These are phyloP conservation scores for Sorex maritimensis DNA, from an alignment of 2,797 vertebrate genomes.

Conservation along the genomic window DNA sequence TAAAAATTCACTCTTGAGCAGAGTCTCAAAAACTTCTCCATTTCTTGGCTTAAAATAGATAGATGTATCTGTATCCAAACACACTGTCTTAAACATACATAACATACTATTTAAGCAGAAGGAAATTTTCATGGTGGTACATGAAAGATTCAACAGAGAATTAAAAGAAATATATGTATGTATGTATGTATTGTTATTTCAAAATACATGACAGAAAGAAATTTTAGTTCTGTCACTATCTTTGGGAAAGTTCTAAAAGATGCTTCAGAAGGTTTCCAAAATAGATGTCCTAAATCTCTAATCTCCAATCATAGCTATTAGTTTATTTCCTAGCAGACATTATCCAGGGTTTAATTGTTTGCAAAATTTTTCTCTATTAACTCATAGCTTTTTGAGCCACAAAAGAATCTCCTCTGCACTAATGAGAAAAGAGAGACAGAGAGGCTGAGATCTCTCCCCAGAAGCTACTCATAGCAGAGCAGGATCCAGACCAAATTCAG, in stretches of 20 bases:
- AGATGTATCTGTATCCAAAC: neutral
- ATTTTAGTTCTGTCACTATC: no score
- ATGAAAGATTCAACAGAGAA: no score
- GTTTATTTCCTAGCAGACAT: neutral
- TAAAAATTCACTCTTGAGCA: neutral
- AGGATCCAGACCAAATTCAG: neutral
- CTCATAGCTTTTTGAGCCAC: neutral
- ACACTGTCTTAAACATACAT: neutral
- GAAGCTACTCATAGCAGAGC: neutral
- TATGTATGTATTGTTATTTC: no score
- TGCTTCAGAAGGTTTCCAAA: slow-evolving; percentile 15
- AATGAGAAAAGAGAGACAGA: neutral
- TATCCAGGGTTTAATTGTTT: neutral
- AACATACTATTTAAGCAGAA: neutral
- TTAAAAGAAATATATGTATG: no score
- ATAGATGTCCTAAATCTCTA: neutral
- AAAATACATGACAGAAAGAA: no score
- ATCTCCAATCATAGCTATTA: neutral
- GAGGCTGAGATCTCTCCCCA: neutral
- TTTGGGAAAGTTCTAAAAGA: no score
- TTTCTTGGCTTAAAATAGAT: neutral
- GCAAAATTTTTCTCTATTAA: neutral
- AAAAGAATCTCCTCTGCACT: neutral
- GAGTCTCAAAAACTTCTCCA: neutral
- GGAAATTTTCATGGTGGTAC: neutral